Evolutionary conservation across 2,113 vertebrate genomes (phyloP).

Genomic region (Pteronura brasiliensis): DNA sequence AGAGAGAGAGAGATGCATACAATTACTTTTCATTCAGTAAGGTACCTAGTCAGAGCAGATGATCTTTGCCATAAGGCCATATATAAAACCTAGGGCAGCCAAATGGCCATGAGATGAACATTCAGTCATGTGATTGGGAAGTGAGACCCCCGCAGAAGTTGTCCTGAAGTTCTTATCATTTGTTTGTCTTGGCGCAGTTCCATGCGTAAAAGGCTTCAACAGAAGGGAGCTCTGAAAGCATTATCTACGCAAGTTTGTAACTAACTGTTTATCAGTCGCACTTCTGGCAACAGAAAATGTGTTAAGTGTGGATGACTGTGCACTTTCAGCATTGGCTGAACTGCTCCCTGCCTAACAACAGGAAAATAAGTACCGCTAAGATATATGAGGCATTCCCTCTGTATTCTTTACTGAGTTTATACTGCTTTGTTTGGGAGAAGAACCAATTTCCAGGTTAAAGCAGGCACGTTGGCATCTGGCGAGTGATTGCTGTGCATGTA

Average conservation of each 20-base stretch:
- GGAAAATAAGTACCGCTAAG: neutral
- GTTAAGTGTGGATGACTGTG: conserved; percentile 27
- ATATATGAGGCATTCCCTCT: neutral
- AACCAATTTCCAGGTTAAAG: neutral
- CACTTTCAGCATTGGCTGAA: neutral
- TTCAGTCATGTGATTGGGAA: neutral
- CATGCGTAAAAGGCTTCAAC: neutral
- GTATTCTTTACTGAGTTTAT: neutral
- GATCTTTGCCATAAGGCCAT: neutral
- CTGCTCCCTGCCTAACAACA: neutral
- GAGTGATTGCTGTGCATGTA: neutral
- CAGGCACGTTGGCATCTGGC: neutral
- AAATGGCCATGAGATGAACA: conserved; percentile 11
- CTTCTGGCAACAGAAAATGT: conserved; percentile 53
- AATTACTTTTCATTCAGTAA: neutral
- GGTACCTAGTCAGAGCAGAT: neutral
- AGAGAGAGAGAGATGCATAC: neutral
- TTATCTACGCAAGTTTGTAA: conserved; percentile 38
- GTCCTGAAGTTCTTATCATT: neutral
- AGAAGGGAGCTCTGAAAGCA: conserved; percentile 36
- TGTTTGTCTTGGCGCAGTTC: conserved; percentile 52
- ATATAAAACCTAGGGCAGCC: neutral
- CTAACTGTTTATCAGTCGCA: conserved; percentile 31
- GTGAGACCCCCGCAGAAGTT: neutral
- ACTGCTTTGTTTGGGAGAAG: neutral